Evolutionary conservation across 2,888 invertebrate species (phyloP), one percentile per base, ranked within the genome.

Genomic region (Steinernema scapterisci): DNA sequence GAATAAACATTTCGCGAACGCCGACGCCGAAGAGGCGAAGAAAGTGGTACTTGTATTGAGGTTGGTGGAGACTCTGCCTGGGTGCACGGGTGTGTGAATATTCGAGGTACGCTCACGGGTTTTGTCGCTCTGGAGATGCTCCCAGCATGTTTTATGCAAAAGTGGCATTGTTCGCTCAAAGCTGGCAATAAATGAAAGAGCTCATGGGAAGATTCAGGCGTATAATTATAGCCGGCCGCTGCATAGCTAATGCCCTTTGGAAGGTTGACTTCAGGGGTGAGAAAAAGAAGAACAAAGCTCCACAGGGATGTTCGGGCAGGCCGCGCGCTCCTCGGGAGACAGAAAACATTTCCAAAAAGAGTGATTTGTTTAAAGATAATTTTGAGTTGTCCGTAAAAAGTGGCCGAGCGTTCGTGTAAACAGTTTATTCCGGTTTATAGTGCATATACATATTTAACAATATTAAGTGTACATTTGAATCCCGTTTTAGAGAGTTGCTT

Each of bases 401-500:
- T 9, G 3, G 38, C 38, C 38, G 38, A 38, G 9, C 38, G 3
- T 38, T 38, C 38, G 38, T 48, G 48, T 48, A 48, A 16, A 48
- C 16, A 48, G 48, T 48, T 48, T 48, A 48, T 48, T 48, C 13
- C 5, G 48, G 19, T 16, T 48, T 13, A 16, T 16, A 48, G 48
- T 48, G 19, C 19, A 48, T 48, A 19, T 31, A 38, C 27, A 63
- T 63, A 63, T n/a, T n/a, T n/a, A n/a, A n/a, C 63, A 63, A 25
- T 16, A 54, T 31, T 1, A 54, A 38, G n/a, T 51, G 31, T 21
- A 27, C 48, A 31, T 56, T 11, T 19, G 19, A 25, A 48, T n/a
- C 54, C 54, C 52, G 44, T 73, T 75, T 79, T 71, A 79, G 27
- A 79, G 73, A 46, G 74, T 54, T 25, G 78, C 79, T 52, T 77